Base-by-base conservation (phyloP, 2,113 vertebrate genomes). In the Elaphurus davidianus region DNA sequence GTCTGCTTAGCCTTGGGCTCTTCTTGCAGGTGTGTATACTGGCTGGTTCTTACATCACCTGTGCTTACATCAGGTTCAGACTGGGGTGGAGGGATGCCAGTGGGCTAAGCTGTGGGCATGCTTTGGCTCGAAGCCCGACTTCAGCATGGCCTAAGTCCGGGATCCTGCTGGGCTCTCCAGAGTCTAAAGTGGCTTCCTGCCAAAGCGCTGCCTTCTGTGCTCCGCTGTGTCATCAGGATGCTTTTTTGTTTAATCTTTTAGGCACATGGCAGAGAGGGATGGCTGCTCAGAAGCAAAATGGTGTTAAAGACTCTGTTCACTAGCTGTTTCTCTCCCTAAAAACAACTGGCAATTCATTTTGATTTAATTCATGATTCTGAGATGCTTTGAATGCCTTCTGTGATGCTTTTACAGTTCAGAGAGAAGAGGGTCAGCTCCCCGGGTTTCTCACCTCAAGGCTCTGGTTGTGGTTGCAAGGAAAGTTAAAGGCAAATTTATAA, bases 401-500 rank as follows among this genome's bases (percentile, higher is more conserved):
- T 40, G 52, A 89, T 50, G 14, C 17, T 52, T 85, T 40, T 17
- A 74, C 10, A 57, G 23, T 87, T 87, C n/a, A 59, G 36, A 21
- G 33, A 74, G 54, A 55, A 74, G 7, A 33, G 47, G 62, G 27
- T 83, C 40, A 28, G 9, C 3, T 59, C 21, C 54, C 45, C 21
- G 45, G 45, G n/a, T 9, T 33, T 12, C 55, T 59, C 23, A 45
- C n/a, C 23, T 85, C 50, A 67, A 85, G 67, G 30, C 50, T 93
- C 33, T 93, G 60, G 92, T 21, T 74, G 21, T 5, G 13, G 79
- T 11, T 50, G 36, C 25, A 86, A 40, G 21, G 62, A 78, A 43
- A 57, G 54, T 82, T 96, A 91, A 57, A 97, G 87, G 83, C 43
- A 95, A 96, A 52, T 67, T 74, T 33, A 43, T 57, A 87, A 55